Conservation (phyloP, 64 coral and sea anemone genomes). For the Acropora tenuis region DNA sequence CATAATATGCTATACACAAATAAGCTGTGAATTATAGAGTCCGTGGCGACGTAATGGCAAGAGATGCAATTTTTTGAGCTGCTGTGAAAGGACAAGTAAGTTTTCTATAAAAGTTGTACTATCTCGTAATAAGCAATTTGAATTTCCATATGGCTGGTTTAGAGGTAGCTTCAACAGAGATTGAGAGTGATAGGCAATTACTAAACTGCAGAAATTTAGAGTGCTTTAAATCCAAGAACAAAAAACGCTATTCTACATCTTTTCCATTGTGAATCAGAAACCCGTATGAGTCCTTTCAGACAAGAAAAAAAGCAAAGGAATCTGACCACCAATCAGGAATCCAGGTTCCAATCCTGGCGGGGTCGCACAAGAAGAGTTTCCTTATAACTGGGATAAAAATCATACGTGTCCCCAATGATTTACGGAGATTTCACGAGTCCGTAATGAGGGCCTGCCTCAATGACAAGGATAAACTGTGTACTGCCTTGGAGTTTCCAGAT, state of each 20-base stretch:
- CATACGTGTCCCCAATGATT: too few relatives aligned
- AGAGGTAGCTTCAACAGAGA: background rate
- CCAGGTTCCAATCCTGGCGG: too few relatives aligned
- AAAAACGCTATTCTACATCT: background rate
- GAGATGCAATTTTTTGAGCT: background rate
- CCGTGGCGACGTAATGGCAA: background rate
- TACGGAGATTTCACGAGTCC: too few relatives aligned
- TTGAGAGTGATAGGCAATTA: background rate
- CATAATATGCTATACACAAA: background rate
- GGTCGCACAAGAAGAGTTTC: too few relatives aligned
- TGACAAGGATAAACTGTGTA: too few relatives aligned
- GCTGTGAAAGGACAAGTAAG: background rate
- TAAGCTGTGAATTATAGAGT: slow-evolving; percentile 1
- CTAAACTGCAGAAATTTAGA: background rate
- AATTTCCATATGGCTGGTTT: background rate
- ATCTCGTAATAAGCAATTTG: background rate
- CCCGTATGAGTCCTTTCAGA: background rate
- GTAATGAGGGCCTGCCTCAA: too few relatives aligned
- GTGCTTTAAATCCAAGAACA: too few relatives aligned
- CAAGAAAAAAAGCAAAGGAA: background rate
- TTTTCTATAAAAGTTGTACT: background rate
- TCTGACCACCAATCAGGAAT: too few relatives aligned
- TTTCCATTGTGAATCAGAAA: background rate
- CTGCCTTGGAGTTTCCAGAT: too few relatives aligned
- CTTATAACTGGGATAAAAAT: too few relatives aligned